A percentile compares a stretch with the other conserved stretches of the same genome.
These are phyloP conservation scores for Brachystomella parvula DNA, from an alignment of 1,140 invertebrate species.

Conservation along the genomic window DNA sequence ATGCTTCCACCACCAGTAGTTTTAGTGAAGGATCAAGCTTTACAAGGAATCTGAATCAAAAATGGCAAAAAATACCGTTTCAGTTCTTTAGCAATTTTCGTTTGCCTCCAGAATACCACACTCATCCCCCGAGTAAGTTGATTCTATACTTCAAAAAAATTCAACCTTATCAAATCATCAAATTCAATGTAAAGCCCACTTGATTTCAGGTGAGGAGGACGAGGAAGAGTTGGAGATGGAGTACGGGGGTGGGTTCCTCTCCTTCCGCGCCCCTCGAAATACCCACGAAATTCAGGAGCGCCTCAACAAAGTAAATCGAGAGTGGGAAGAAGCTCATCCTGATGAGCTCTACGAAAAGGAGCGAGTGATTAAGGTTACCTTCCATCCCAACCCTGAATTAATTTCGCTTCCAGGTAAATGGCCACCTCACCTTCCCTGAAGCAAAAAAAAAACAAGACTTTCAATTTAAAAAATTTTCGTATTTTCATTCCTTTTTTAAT, in stretches of 20 bases:
- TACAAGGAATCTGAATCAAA: background rate
- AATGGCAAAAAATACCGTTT: background rate
- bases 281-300: background rate
- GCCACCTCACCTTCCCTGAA: no score
- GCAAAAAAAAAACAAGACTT: background rate
- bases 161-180: background rate
- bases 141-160: background rate
- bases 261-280: background rate
- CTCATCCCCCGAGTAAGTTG: background rate
- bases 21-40: background rate
- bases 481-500: no score
- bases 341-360: background rate
- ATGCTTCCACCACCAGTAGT: no score
- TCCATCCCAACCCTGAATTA: background rate
- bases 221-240: background rate
- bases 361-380: background rate
- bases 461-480: no score
- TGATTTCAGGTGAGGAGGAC: background rate
- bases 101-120: background rate
- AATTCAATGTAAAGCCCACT: background rate
- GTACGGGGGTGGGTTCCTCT: background rate
- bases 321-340: background rate
- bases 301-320: background rate
- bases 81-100: background rate
- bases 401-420: background rate